phyloP scores from a whole-genome alignment of 2,797 vertebrate species.

The Varecia variegata region DNA sequence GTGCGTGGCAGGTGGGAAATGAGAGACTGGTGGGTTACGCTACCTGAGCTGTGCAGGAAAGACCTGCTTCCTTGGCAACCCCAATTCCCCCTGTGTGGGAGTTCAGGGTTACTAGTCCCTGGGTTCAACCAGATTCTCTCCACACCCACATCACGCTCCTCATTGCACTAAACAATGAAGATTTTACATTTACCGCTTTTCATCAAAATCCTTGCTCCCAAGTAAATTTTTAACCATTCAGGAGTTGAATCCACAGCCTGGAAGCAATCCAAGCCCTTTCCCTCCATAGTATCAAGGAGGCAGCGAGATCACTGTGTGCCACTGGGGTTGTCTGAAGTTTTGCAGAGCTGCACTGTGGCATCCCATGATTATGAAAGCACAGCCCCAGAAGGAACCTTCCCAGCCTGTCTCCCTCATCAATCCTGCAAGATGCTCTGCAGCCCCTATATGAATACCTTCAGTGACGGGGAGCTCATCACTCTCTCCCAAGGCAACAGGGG shows the following conservation, averaged over 20 bases:
- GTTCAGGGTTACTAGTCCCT: background rate
- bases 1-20: background rate
- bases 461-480: background rate
- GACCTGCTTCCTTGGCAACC: too few species aligned
- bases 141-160: background rate
- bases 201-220: background rate
- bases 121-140: background rate
- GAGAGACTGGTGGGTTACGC: background rate
- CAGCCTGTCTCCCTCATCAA: background rate
- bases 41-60: background rate
- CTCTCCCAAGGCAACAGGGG: background rate
- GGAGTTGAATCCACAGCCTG: background rate
- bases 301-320: background rate
- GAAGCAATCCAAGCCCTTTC: background rate
- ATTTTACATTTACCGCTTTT: background rate
- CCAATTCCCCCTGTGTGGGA: too few species aligned
- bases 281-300: fast-evolving
- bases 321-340: too few species aligned
- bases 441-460: background rate
- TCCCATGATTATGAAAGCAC: background rate
- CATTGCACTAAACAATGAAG: background rate
- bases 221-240: background rate
- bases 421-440: background rate
- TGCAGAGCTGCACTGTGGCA: background rate
- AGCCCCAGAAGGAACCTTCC: background rate